A percentile compares a stretch with the other conserved stretches of the same genome.
These are phyloP conservation scores for Silvanus unidentatus DNA, from an alignment of 2,888 invertebrate species.

Conservation along the genomic window DNA sequence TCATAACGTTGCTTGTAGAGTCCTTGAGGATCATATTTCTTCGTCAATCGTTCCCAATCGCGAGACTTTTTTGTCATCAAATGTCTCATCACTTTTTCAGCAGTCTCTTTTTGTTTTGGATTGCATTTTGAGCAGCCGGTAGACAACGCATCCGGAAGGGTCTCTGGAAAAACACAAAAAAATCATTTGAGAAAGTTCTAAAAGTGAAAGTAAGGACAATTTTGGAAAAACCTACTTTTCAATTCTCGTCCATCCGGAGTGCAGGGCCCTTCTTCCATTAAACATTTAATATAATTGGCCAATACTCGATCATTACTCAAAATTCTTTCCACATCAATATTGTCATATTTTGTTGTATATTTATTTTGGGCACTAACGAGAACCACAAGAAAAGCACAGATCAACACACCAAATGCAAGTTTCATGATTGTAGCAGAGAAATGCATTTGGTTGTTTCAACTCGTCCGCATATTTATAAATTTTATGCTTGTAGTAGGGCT, in stretches of 20 bases:
- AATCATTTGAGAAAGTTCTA: slow-evolving; percentile 3
- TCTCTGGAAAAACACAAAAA: slow-evolving; percentile 49
- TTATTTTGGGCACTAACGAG: slow-evolving; percentile 29
- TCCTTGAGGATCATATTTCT: slow-evolving; percentile 67
- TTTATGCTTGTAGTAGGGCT: slow-evolving; percentile 20
- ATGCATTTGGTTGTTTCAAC: slow-evolving; percentile 9
- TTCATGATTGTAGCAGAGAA: slow-evolving; percentile 18
- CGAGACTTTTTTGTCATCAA: slow-evolving; percentile 56
- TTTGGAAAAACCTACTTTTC: slow-evolving; percentile 49
- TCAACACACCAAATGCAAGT: slow-evolving; percentile 29
- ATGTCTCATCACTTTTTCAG: slow-evolving; percentile 63
- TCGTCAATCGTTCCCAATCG: slow-evolving; percentile 62
- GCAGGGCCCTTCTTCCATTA: slow-evolving; percentile 56
- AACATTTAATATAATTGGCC: slow-evolving; percentile 56
- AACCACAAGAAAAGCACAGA: slow-evolving; percentile 31
- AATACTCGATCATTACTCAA: slow-evolving; percentile 53
- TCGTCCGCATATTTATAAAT: slow-evolving; percentile 8
- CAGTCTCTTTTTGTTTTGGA: slow-evolving; percentile 58
- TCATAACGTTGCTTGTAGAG: slow-evolving; percentile 53
- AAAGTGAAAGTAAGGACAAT: neutral
- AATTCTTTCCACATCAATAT: slow-evolving; percentile 54
- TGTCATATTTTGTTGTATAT: slow-evolving; percentile 51
- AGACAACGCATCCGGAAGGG: slow-evolving; percentile 63
- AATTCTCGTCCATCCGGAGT: slow-evolving; percentile 56
- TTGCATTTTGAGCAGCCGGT: slow-evolving; percentile 65